These are phyloP conservation scores for Lepilemur septentrionalis DNA, from an alignment of 2,797 vertebrate genomes.

Conservation along the genomic window DNA sequence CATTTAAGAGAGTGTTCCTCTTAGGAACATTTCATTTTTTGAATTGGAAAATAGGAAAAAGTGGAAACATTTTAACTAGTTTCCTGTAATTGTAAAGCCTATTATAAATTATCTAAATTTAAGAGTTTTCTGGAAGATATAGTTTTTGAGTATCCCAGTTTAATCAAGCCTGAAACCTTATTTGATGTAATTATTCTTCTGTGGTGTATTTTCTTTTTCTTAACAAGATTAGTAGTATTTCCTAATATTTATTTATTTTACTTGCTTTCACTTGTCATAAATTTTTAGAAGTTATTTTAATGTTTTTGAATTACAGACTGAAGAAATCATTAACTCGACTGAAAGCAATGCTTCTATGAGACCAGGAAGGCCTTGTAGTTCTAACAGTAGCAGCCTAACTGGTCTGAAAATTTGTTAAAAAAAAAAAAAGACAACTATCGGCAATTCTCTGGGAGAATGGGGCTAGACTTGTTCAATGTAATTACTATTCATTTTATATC, in stretches of 20 bases:
- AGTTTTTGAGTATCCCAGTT: constrained; percentile 39
- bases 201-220: constrained; percentile 62
- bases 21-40: constrained; percentile 68
- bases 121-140: constrained; percentile 77
- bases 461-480: background rate
- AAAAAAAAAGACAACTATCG: background rate
- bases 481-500: background rate
- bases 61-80: constrained; percentile 78
- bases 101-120: constrained; percentile 76
- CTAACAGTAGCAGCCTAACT: background rate
- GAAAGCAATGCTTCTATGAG: background rate
- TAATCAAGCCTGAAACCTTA: constrained; percentile 50
- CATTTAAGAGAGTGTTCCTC: constrained; percentile 40
- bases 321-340: background rate
- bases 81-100: constrained; percentile 82
- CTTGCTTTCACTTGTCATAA: background rate
- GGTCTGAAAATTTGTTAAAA: background rate
- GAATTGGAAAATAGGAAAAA: constrained; percentile 80
- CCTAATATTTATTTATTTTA: background rate
- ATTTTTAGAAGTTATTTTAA: constrained; percentile 13
- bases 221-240: constrained; percentile 70
- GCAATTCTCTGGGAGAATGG: background rate
- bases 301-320: background rate
- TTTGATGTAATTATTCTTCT: constrained; percentile 54
- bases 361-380: background rate